Conservation (phyloP, 2,797 vertebrate genomes). For the Scarus forsteni region DNA sequence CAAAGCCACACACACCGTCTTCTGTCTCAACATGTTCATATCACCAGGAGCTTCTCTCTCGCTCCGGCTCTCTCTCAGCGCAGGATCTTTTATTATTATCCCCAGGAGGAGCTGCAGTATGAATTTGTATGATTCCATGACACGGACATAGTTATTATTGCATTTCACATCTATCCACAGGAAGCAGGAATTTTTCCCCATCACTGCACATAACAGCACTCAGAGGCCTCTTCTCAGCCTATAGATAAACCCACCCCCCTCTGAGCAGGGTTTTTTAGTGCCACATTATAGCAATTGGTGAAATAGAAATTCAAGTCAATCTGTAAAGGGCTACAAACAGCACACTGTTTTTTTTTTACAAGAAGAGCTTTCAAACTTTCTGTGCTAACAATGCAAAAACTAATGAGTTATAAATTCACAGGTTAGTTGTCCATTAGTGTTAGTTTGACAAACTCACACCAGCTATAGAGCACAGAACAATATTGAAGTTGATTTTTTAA, state of each 20-base stretch:
- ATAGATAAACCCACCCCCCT: constrained; percentile 37
- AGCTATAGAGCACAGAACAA: too few relatives aligned
- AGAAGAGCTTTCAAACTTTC: neutral
- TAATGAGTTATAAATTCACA: too few relatives aligned
- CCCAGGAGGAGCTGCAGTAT: neutral
- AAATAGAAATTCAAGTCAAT: constrained; percentile 62
- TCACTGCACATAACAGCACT: constrained; percentile 42
- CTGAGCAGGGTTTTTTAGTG: constrained; percentile 18
- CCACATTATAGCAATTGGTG: constrained; percentile 33
- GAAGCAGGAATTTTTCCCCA: constrained; percentile 32
- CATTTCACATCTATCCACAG: constrained; percentile 23
- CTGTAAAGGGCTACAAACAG: constrained; percentile 21
- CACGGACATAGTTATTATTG: constrained; percentile 16
- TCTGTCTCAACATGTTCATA: neutral
- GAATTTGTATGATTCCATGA: constrained; percentile 11
- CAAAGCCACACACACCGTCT: neutral
- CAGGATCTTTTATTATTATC: constrained; percentile 1
- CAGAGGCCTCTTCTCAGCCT: constrained; percentile 43
- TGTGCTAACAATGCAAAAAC: too few relatives aligned
- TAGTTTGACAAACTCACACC: too few relatives aligned
- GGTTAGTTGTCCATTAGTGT: too few relatives aligned
- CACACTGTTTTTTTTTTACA: constrained; percentile 4
- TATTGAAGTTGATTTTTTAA: too few relatives aligned
- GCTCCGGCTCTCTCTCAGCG: neutral
- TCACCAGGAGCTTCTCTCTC: neutral